These are phyloP conservation scores for Eurytoma adleriae DNA, from an alignment of 2,888 invertebrate genomes.

Conservation along the genomic window DNA sequence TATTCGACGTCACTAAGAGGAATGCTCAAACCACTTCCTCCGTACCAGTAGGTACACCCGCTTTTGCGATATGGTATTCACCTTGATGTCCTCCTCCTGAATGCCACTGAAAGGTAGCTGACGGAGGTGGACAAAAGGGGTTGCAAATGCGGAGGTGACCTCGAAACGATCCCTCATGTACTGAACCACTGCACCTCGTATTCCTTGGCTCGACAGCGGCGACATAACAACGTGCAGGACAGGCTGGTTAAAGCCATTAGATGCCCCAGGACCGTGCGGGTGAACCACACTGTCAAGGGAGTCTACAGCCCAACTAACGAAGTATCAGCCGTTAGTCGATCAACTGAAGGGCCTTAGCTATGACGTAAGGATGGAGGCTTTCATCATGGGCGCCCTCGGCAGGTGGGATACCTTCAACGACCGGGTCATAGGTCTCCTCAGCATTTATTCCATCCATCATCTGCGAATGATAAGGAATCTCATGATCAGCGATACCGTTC, in stretches of 20 bases:
- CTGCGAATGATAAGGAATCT: conserved; percentile 62
- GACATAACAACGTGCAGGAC: background rate
- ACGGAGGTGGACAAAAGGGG: conserved; percentile 62
- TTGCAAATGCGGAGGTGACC: conserved; percentile 61
- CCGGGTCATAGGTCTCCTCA: conserved; percentile 34
- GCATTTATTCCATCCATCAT: conserved; percentile 54
- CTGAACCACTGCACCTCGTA: background rate
- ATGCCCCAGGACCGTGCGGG: background rate
- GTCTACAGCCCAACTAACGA: conserved; percentile 57
- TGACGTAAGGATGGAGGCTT: conserved; percentile 54
- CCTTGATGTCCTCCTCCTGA: conserved; percentile 59
- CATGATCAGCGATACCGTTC: conserved; percentile 63
- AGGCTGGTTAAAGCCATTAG: background rate
- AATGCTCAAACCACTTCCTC: conserved; percentile 66
- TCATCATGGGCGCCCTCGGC: conserved; percentile 56
- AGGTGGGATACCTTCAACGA: conserved; percentile 53
- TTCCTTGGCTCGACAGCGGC: background rate
- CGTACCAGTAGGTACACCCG: conserved; percentile 36
- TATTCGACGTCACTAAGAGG: conserved; percentile 54
- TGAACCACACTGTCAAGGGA: background rate
- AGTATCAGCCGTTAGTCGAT: conserved; percentile 61
- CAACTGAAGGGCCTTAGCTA: conserved; percentile 52
- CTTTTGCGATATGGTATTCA: conserved; percentile 72
- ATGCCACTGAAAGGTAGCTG: conserved; percentile 50
- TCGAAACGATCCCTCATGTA: conserved; percentile 70